Percentiles rank a stretch among this genome's conserved stretches.
Conservation (phyloP, 2,113 vertebrate genomes). For the Periophthalmus modestus region DNA sequence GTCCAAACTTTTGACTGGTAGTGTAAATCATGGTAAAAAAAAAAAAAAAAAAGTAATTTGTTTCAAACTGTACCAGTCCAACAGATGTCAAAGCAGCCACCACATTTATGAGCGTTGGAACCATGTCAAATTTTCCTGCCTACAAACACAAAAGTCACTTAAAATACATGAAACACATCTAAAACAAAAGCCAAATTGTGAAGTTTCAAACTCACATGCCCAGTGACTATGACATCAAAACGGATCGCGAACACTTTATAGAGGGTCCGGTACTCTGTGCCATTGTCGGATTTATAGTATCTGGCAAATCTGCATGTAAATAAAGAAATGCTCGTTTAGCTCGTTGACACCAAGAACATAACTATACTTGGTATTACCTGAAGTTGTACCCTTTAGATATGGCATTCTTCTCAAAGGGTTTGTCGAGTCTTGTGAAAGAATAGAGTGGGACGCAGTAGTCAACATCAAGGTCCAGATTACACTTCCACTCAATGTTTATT, state of each 20-base stretch:
- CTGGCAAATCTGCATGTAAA: constrained; percentile 81
- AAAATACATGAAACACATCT: neutral
- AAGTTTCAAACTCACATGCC: constrained; percentile 76
- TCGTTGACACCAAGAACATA: neutral
- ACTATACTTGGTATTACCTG: constrained; percentile 69
- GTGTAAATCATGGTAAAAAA: neutral
- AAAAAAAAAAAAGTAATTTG: neutral
- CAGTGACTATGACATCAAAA: constrained; percentile 90
- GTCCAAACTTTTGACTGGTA: too few relatives aligned
- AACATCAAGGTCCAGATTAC: constrained; percentile 84
- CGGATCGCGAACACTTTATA: constrained; percentile 88
- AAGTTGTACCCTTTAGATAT: constrained; percentile 87
- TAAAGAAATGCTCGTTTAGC: neutral
- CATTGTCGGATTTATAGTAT: constrained; percentile 82
- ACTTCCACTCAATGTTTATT: constrained; percentile 92
- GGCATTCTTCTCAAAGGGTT: too few relatives aligned
- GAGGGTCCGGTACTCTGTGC: constrained; percentile 86
- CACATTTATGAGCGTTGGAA: constrained; percentile 90
- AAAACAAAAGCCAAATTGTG: neutral
- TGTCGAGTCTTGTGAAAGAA: constrained; percentile 86
- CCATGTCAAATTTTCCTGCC: constrained; percentile 89
- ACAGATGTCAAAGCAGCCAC: constrained; percentile 92
- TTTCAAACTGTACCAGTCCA: constrained; percentile 83
- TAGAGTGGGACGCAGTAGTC: constrained; percentile 85
- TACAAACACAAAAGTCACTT: constrained; percentile 46